A percentile compares a stretch with the other conserved stretches of the same genome.
Conservation (phyloP, 1,140 invertebrate genomes). For the Drosophila nigromelanica region DNA sequence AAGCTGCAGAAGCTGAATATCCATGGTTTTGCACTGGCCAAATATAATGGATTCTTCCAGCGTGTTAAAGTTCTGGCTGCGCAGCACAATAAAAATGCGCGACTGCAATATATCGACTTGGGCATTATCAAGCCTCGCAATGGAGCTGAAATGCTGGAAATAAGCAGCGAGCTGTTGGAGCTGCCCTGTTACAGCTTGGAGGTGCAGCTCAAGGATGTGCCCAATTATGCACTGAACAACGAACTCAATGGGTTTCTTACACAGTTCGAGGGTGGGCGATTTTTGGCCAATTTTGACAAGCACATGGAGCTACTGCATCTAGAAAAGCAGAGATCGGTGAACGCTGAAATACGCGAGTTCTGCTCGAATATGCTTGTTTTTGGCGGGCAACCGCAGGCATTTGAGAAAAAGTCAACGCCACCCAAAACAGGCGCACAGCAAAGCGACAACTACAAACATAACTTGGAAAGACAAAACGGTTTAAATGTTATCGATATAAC, state of each 20-base stretch:
- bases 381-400: background rate
- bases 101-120: slow-evolving; percentile 55
- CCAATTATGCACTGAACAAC: slow-evolving; percentile 14
- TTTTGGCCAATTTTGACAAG: background rate
- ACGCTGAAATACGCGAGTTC: slow-evolving; percentile 34
- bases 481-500: background rate
- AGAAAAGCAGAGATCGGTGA: slow-evolving; percentile 33
- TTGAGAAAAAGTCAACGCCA: background rate
- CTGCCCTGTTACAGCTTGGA: slow-evolving; percentile 35
- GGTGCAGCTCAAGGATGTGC: slow-evolving; percentile 53
- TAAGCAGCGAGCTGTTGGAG: slow-evolving; percentile 46
- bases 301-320: slow-evolving; percentile 38
- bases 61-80: slow-evolving; percentile 41
- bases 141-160: slow-evolving; percentile 39
- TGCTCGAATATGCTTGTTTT: slow-evolving; percentile 10
- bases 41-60: slow-evolving; percentile 24
- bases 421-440: background rate
- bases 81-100: background rate
- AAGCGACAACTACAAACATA: background rate
- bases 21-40: slow-evolving; percentile 31
- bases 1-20: slow-evolving; percentile 1
- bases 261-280: slow-evolving; percentile 37
- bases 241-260: slow-evolving; percentile 21
- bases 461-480: background rate
- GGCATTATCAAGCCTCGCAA: slow-evolving; percentile 27